Evolutionary conservation across 2,113 vertebrate genomes (phyloP), one percentile per base, ranked within the genome.

Genomic region (Syngnathus floridae): DNA sequence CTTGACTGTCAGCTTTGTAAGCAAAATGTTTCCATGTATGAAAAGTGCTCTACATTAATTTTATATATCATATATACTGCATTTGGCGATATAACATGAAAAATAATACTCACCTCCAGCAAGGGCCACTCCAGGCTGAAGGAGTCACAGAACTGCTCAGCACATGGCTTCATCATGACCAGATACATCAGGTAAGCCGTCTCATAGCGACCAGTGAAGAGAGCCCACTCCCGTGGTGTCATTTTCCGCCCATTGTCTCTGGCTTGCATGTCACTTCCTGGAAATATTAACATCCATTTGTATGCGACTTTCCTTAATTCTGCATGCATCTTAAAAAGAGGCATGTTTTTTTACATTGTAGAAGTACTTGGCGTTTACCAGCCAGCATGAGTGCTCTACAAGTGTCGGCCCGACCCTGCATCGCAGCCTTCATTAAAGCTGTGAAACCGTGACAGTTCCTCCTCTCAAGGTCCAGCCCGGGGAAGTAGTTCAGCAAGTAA

Each of bases 361-460:
- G 61, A 16, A 63, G 61, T 43, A 54, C 41, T 26, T 45, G 52
- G 52, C 37, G 31, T 16, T 56, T 91, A 95, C 95, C 95, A 84
- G 93, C 91, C 73, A 98, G 71, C 90, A 98, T 92, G 76, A 99
- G 90, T 5, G 92, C 88, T 65, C 93, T 88, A 80, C 94, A 89
- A 4, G 94, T 95, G 9, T 94, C 93, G 0, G 88, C 88, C 21
- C 93, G 90, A 7, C 96, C 96, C 87, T 98, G 95, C 91, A 98
- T 93, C 12, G 95, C 94, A 0, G 96, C 93, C 74, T 98, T 99
- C 95, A 98, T 98, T 82, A 99, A 75, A 2, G 96, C 94, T 0
- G 96, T 98, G 88, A 94, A 95, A 37, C 96, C 96, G 0, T 96
- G 96, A 0, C 83, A 89, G 51, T 98, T 99, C 80, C 94, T 94